Conservation (phyloP, 2,113 vertebrate species). For the Phalacrocorax carbo region DNA sequence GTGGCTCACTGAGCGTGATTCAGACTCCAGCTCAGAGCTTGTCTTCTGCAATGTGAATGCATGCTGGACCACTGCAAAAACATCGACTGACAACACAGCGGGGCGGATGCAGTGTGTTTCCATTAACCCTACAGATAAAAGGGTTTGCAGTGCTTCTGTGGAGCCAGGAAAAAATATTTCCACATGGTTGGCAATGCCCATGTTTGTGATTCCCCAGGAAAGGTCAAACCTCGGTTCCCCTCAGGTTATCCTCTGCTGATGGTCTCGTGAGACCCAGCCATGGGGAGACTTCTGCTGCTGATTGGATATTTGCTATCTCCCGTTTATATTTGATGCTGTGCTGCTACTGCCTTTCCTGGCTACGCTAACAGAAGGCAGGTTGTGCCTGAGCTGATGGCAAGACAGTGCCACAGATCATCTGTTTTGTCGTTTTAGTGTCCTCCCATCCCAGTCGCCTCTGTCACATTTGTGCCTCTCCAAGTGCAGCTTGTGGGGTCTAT, state of each 20-base stretch:
- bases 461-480: fast-evolving
- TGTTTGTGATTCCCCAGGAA: neutral
- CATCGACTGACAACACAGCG: fast-evolving
- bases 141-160: fast-evolving
- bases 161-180: neutral
- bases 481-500: neutral
- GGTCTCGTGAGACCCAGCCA: neutral
- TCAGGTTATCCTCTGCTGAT: neutral
- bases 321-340: neutral
- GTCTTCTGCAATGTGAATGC: neutral
- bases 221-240: neutral
- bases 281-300: neutral
- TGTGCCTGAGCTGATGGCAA: neutral
- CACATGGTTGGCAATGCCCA: neutral
- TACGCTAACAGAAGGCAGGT: neutral
- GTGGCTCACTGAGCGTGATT: neutral
- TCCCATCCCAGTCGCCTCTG: fast-evolving
- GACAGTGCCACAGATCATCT: neutral
- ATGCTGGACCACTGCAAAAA: neutral
- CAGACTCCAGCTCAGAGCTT: neutral
- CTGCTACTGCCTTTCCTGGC: neutral
- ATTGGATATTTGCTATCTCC: neutral
- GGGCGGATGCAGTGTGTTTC: neutral
- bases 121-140: neutral
- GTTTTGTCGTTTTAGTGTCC: neutral